A percentile compares a stretch with the other conserved stretches of the same genome.
Evolutionary conservation across 1,140 invertebrate species (phyloP).

Genomic region (Lepidurus couesii): DNA sequence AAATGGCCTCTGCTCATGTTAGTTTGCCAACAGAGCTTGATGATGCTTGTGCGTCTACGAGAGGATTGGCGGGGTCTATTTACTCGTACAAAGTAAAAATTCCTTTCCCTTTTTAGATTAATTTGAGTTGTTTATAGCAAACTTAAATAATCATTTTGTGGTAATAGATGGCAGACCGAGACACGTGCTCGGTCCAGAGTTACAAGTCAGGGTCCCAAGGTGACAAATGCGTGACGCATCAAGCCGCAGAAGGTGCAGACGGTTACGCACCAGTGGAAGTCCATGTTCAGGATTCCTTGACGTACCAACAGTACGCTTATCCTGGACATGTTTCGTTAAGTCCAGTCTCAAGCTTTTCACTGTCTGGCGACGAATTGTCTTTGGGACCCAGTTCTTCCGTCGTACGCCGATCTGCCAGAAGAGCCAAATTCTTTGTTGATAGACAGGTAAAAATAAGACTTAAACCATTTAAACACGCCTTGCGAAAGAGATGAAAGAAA

Average conservation of each 20-base stretch:
- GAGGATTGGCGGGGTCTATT: conserved; percentile 69
- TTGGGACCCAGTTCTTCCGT: conserved; percentile 41
- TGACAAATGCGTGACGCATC: conserved; percentile 23
- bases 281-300: conserved; percentile 40
- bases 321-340: conserved; percentile 46
- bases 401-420: conserved; percentile 39
- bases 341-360: conserved; percentile 41
- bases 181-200: conserved; percentile 32
- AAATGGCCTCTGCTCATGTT: conserved; percentile 61
- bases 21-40: conserved; percentile 59
- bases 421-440: conserved; percentile 36
- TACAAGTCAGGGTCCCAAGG: conserved; percentile 25
- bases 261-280: conserved; percentile 42
- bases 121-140: not conserved
- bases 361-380: conserved; percentile 45
- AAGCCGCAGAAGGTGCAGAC: conserved; percentile 40
- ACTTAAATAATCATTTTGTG: not conserved
- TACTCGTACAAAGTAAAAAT: conserved; percentile 58
- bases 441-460: conserved; percentile 37
- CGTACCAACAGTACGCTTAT: conserved; percentile 41
- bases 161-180: not conserved
- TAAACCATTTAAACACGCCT: not conserved
- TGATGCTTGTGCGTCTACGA: conserved; percentile 63
- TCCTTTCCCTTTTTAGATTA: not conserved
- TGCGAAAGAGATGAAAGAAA: not conserved